phyloP scores from a whole-genome alignment of 2,797 vertebrate genomes.

The Heteromormyrus szaboi region DNA sequence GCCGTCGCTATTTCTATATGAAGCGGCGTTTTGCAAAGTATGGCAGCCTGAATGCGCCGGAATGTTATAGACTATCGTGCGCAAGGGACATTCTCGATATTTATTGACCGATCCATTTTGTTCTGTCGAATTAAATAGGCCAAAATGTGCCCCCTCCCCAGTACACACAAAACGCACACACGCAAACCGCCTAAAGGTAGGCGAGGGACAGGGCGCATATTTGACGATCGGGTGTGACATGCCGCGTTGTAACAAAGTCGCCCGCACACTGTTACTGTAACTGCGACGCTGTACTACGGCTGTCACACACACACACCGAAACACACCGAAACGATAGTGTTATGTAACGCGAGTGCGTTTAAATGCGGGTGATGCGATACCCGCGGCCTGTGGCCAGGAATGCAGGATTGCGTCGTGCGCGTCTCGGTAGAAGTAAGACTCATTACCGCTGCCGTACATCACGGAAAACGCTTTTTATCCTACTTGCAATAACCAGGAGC shows the following conservation, averaged over 20 bases:
- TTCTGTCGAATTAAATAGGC: not conserved
- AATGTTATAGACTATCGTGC: constrained; percentile 49
- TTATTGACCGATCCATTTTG: constrained; percentile 14
- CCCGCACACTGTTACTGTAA: constrained; percentile 37
- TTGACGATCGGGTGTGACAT: constrained; percentile 38
- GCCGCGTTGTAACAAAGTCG: constrained; percentile 29
- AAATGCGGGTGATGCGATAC: constrained; percentile 53
- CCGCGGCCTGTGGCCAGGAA: constrained; percentile 43
- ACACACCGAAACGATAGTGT: constrained; percentile 38
- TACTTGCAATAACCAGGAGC: not conserved
- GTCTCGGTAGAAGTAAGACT: not conserved
- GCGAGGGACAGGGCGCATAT: constrained; percentile 28
- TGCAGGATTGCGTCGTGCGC: constrained; percentile 19
- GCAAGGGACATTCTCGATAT: not conserved
- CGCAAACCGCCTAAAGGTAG: not conserved
- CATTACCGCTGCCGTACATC: not conserved
- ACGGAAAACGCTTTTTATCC: not conserved
- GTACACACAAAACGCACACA: not conserved
- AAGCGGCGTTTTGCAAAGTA: constrained; percentile 16
- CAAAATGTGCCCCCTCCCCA: not conserved
- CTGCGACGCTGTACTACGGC: constrained; percentile 40
- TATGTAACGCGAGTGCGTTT: constrained; percentile 66
- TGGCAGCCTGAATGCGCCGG: constrained; percentile 51
- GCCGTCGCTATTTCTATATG: constrained; percentile 14
- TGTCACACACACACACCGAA: constrained; percentile 45